Evolutionary conservation across 1,140 invertebrate species (phyloP).

Genomic region (Leucophenga varia): DNA sequence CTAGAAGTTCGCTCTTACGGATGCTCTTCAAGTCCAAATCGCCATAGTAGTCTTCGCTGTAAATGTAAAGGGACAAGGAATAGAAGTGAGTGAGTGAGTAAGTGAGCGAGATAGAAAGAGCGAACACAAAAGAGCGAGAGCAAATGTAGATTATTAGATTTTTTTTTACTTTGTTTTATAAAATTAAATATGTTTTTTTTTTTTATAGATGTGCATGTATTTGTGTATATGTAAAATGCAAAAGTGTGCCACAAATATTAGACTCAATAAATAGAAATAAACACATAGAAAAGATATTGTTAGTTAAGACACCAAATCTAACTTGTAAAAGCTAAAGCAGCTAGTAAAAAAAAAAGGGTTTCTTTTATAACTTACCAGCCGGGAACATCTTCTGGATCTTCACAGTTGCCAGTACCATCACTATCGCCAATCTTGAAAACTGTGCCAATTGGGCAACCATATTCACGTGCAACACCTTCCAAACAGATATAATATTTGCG

Average conservation of each 20-base stretch:
- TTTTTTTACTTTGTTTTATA: no score
- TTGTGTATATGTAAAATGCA: no score
- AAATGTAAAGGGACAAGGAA: conserved; percentile 58
- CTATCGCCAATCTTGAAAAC: conserved; percentile 92
- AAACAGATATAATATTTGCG: conserved; percentile 93
- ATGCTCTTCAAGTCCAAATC: conserved; percentile 91
- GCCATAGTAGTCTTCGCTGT: conserved; percentile 94
- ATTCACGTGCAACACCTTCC: conserved; percentile 85
- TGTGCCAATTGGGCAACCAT: conserved; percentile 92
- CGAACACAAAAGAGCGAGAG: conserved; percentile 8
- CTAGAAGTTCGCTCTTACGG: conserved; percentile 84
- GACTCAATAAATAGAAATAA: no score
- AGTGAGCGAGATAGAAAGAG: conserved; percentile 6
- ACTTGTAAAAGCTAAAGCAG: no score
- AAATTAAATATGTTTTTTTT: no score
- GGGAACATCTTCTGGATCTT: conserved; percentile 89
- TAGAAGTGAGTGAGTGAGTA: conserved; percentile 24
- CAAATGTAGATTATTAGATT: conserved; percentile 3
- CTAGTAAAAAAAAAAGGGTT: neutral
- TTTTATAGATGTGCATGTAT: no score
- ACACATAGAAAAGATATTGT: no score
- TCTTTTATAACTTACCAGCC: conserved; percentile 88
- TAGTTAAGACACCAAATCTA: no score
- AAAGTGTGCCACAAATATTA: no score
- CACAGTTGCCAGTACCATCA: conserved; percentile 87